Evolutionary conservation across 1,140 invertebrate genomes (phyloP).

Genomic region (Zaprionus tsacasi): DNA sequence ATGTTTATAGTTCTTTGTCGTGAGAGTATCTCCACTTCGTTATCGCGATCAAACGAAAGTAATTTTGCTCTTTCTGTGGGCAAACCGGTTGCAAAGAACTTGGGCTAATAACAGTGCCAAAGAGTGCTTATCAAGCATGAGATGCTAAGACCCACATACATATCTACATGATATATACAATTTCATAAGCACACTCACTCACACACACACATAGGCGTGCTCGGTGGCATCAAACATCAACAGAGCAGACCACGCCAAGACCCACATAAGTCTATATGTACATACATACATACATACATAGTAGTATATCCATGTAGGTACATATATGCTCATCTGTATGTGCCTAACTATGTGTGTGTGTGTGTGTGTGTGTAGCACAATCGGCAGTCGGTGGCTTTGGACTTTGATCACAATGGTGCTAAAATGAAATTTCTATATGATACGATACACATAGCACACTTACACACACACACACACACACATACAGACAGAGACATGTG

Average conservation of each 20-base stretch:
- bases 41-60: not conserved
- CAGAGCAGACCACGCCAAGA: conserved; percentile 33
- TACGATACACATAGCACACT: conserved; percentile 35
- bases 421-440: conserved; percentile 74
- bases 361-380: conserved; percentile 10
- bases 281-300: too few species aligned
- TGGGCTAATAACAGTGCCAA: conserved; percentile 49
- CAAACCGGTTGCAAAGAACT: conserved; percentile 66
- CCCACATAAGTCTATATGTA: conserved; percentile 10
- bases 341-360: not conserved
- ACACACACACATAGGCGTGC: conserved; percentile 15
- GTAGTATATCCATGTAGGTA: too few species aligned
- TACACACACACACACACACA: not conserved
- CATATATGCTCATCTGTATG: conserved; percentile 12
- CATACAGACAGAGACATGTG: not conserved
- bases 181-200: conserved; percentile 8
- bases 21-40: conserved; percentile 7
- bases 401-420: conserved; percentile 68
- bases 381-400: conserved; percentile 46
- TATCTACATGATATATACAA: conserved; percentile 13
- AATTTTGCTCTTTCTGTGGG: conserved; percentile 15
- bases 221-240: conserved; percentile 39
- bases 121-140: conserved; percentile 73
- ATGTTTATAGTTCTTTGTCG: not conserved
- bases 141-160: conserved; percentile 53